Conservation (phyloP, 2,888 invertebrate species). For the Mylabris sibirica region DNA sequence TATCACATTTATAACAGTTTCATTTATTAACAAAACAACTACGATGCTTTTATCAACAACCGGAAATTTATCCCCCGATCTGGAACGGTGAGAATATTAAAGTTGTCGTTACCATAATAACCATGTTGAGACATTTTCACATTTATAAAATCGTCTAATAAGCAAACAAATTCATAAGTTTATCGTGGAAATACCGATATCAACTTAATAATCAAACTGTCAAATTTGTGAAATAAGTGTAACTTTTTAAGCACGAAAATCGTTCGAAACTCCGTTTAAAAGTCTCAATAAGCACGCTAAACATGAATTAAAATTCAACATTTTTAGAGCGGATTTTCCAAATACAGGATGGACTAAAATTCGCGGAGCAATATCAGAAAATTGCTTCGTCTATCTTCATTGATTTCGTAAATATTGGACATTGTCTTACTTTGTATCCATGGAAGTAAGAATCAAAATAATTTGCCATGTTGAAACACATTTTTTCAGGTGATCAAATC, state of each 20-base stretch:
- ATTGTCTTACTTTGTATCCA: no score
- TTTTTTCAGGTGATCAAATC: no score
- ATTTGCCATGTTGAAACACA: no score
- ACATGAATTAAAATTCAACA: neutral
- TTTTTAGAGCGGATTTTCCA: no score
- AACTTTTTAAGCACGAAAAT: neutral
- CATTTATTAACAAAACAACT: conserved; percentile 1
- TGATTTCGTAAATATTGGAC: no score
- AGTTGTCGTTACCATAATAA: neutral
- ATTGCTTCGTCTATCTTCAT: no score
- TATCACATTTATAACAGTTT: neutral
- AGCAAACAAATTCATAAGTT: no score
- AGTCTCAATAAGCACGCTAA: neutral
- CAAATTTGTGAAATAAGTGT: neutral
- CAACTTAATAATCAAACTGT: neutral
- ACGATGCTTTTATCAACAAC: neutral
- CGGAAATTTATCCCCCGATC: neutral
- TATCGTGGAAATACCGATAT: neutral
- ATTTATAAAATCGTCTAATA: no score
- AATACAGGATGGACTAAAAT: no score
- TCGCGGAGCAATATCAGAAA: no score
- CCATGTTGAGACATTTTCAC: no score
- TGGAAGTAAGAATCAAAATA: no score
- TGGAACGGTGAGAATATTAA: neutral
- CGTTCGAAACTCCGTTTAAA: neutral